Conservation (phyloP, 2,113 vertebrate species). For the Aptenodytes patagonicus region DNA sequence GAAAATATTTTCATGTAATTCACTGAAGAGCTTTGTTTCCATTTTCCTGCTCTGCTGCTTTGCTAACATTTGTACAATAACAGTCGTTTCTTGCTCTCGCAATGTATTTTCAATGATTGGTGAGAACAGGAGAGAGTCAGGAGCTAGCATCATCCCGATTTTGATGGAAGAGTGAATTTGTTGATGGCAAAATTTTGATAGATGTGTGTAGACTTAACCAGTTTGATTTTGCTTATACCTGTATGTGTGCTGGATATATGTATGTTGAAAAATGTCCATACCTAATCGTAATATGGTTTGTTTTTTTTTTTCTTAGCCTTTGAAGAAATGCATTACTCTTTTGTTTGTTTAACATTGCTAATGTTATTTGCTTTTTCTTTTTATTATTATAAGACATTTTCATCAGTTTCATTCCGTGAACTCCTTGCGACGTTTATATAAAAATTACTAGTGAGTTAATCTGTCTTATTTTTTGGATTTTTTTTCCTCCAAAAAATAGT, state of each 20-base stretch:
- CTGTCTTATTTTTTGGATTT: conserved; percentile 45
- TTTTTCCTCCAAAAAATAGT: neutral
- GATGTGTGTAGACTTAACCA: neutral
- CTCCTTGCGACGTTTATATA: conserved; percentile 88
- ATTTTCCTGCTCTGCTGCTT: neutral
- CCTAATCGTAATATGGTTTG: neutral
- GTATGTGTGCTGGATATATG: neutral
- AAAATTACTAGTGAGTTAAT: conserved; percentile 86
- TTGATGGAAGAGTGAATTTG: neutral
- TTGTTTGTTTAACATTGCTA: conserved; percentile 28
- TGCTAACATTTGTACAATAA: neutral
- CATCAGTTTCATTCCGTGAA: conserved; percentile 83
- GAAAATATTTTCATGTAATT: neutral
- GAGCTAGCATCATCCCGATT: neutral
- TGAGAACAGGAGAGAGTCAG: neutral
- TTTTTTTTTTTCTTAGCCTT: neutral
- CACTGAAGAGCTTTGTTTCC: neutral
- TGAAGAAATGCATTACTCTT: conserved; percentile 30
- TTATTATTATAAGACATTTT: conserved; percentile 76
- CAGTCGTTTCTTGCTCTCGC: neutral
- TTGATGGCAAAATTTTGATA: neutral
- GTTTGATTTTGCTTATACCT: neutral
- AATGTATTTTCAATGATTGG: neutral
- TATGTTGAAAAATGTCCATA: neutral
- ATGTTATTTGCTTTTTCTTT: conserved; percentile 39